Percentiles rank a stretch among this genome's conserved stretches.
phyloP scores from a whole-genome alignment of 2,888 invertebrate genomes.

The Lasioglossum villosulum region DNA sequence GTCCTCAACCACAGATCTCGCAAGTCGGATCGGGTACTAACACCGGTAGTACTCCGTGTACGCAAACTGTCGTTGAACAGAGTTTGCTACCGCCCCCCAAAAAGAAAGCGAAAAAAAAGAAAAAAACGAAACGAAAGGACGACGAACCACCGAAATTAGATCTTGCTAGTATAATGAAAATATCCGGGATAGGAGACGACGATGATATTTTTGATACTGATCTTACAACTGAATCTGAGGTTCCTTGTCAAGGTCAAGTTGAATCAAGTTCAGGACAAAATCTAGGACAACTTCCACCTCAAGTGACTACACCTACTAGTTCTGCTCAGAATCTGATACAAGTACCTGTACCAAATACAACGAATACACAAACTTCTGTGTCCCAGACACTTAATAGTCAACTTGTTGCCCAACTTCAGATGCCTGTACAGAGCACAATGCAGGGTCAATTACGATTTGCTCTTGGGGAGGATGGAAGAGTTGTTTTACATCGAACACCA shows the following conservation, averaged over 20 bases:
- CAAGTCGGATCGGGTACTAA: slow-evolving; percentile 76
- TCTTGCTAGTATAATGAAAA: slow-evolving; percentile 90
- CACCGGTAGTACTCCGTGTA: slow-evolving; percentile 72
- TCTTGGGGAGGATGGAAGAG: slow-evolving; percentile 89
- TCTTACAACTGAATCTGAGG: slow-evolving; percentile 76
- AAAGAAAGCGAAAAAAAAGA: slow-evolving; percentile 86
- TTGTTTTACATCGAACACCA: slow-evolving; percentile 89
- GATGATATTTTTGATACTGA: slow-evolving; percentile 86
- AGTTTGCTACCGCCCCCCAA: slow-evolving; percentile 84
- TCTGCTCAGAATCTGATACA: slow-evolving; percentile 74
- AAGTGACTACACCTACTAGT: slow-evolving; percentile 62
- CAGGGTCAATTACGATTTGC: slow-evolving; percentile 88
- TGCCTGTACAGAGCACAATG: slow-evolving; percentile 82
- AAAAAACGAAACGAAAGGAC: slow-evolving; percentile 85
- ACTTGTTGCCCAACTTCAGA: slow-evolving; percentile 86
- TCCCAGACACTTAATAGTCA: slow-evolving; percentile 78
- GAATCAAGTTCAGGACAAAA: slow-evolving; percentile 73
- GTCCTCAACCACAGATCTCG: slow-evolving; percentile 81
- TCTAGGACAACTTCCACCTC: slow-evolving; percentile 63
- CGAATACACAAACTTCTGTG: slow-evolving; percentile 72
- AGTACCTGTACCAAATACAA: slow-evolving; percentile 78
- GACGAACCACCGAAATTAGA: slow-evolving; percentile 87
- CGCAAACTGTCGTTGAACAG: slow-evolving; percentile 81
- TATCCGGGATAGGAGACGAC: slow-evolving; percentile 90
- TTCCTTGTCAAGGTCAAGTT: slow-evolving; percentile 69